phyloP scores from a whole-genome alignment of 2,888 invertebrate species.

The Drosophila lutescens region DNA sequence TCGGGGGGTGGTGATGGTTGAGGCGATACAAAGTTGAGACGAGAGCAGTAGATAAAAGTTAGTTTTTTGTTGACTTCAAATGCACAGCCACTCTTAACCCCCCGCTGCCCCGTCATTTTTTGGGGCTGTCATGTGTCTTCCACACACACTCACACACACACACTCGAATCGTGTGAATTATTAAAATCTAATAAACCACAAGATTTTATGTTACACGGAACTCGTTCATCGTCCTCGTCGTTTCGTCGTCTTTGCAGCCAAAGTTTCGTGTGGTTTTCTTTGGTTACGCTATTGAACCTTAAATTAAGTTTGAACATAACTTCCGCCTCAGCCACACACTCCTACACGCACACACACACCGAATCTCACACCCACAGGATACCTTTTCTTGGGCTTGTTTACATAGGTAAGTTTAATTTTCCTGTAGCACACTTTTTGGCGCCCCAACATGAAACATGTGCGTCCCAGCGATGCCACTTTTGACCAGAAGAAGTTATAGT shows the following conservation, averaged over 20 bases:
- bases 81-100: constrained; percentile 51
- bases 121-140: constrained; percentile 57
- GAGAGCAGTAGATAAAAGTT: constrained; percentile 61
- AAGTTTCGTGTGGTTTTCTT: constrained; percentile 80
- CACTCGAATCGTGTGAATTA: constrained; percentile 81
- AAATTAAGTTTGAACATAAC: constrained; percentile 83
- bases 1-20: constrained; percentile 14
- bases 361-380: constrained; percentile 23
- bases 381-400: constrained; percentile 73
- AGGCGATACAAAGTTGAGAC: constrained; percentile 30
- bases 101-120: constrained; percentile 5
- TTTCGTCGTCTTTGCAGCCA: constrained; percentile 49
- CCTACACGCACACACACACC: constrained; percentile 15
- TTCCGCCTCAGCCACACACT: constrained; percentile 53
- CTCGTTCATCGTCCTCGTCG: constrained; percentile 62
- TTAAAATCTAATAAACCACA: constrained; percentile 84
- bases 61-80: constrained; percentile 75
- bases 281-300: constrained; percentile 83
- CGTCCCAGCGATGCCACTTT: constrained; percentile 30
- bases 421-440: constrained; percentile 75
- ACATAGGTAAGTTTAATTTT: constrained; percentile 82
- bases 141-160: constrained; percentile 24
- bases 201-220: constrained; percentile 81
- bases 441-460: constrained; percentile 69
- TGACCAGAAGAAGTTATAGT: background rate